Evolutionary conservation across 2,888 invertebrate species (phyloP), one percentile per base, ranked within the genome.

Genomic region (Sminthurides aquaticus): DNA sequence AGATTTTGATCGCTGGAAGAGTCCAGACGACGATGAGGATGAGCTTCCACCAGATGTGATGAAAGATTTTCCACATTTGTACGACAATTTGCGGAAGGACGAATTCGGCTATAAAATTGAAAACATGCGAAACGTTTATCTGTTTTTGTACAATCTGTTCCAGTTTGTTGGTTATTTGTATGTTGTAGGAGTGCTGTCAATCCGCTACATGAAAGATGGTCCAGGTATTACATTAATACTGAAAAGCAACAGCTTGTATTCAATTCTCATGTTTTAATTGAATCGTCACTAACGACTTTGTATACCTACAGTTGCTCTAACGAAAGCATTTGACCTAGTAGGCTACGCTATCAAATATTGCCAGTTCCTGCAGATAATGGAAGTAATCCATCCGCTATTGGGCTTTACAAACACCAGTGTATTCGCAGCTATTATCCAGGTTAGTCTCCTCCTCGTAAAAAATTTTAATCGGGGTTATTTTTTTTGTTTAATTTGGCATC

Each of bases 1-100:
- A 72, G 94, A 95, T 81, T 94, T 94, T 81, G 93, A 95, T 78
- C 84, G 89, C 64, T 93, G 94, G 89, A 86, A 87, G 75, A 85
- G 87, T 2, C 89, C 90, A 75, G 90, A 90, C 71, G 86, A 84
- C 66, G 86, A 84, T 66, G 85, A 86, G 64, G 86, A 85, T 54
- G 85, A 86, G 11, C 77, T 84, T 74, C 83, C 80, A 20, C 82
- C 87, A 52, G 87, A 91, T 77, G 81, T 91, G 15, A 84, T 86
- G 79, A 84, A 84, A 67, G 91, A 91, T 78, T 91, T 89, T 78
- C 88, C 89, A 0, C 86, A 87, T 65, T 84, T 89, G 24, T 75
- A 74, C 64, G 74, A 76, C 48, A 69, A 69, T 60, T 69, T 78
- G 22, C 70, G 75, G 58, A 73, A 74, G 49, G 76, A 76, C 65